These are phyloP conservation scores for Protobothrops mucrosquamatus DNA, from an alignment of 2,113 vertebrate species.

Conservation along the genomic window DNA sequence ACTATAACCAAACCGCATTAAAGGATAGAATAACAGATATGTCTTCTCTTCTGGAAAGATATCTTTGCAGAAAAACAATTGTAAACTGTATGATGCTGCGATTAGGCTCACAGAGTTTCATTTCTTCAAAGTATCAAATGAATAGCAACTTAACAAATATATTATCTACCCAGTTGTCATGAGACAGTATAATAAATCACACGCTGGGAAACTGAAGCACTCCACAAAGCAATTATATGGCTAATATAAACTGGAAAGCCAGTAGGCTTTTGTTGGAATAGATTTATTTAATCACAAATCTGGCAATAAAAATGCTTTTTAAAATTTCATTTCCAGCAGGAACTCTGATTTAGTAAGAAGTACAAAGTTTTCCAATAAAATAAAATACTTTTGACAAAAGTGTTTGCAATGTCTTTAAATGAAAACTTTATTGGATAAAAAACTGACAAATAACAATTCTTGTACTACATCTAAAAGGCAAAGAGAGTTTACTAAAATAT, in stretches of 20 bases:
- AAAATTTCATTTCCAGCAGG: neutral
- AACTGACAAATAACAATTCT: neutral
- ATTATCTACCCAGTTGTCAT: neutral
- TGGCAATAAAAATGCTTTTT: neutral
- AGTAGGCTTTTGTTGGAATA: neutral
- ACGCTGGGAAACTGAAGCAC: neutral
- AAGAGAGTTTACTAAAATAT: neutral
- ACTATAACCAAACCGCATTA: neutral
- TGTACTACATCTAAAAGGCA: neutral
- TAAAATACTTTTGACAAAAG: neutral
- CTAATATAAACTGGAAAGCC: neutral
- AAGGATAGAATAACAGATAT: neutral
- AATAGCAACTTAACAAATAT: neutral
- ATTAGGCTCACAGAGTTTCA: neutral
- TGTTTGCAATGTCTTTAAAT: neutral
- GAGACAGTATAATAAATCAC: neutral
- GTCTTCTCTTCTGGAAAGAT: neutral
- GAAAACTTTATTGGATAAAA: neutral
- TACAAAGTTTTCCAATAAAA: constrained; percentile 4
- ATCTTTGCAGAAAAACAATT: neutral
- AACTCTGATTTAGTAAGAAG: neutral
- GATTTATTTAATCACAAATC: neutral
- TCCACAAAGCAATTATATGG: neutral
- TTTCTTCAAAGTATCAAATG: neutral
- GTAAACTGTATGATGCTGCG: neutral